Evolutionary conservation across 2,888 invertebrate genomes (phyloP).

Genomic region (Flexamia atlantica): DNA sequence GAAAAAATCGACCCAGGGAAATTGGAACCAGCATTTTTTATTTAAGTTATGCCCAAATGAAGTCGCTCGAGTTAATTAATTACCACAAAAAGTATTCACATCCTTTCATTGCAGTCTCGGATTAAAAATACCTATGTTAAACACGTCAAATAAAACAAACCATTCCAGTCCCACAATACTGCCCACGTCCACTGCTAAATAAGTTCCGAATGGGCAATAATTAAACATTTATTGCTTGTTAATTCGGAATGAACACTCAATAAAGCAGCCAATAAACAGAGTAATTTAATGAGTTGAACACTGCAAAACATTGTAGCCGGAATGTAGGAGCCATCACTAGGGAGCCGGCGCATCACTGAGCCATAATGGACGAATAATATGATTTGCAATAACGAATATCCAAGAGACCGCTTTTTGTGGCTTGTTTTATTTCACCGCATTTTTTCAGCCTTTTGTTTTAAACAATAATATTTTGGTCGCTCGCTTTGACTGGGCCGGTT

Average conservation of each 20-base stretch:
- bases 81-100: too few species aligned
- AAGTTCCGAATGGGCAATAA: background rate
- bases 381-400: background rate
- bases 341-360: slow-evolving; percentile 9
- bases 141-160: too few species aligned
- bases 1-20: too few species aligned
- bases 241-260: slow-evolving; percentile 25
- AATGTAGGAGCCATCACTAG: slow-evolving; percentile 2
- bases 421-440: background rate
- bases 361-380: slow-evolving; percentile 44
- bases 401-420: background rate
- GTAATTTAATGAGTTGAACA: slow-evolving; percentile 16
- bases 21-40: too few species aligned
- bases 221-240: slow-evolving; percentile 22
- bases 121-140: too few species aligned
- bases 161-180: too few species aligned
- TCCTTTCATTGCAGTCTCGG: too few species aligned
- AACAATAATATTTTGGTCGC: slow-evolving; percentile 5
- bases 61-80: too few species aligned
- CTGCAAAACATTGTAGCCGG: slow-evolving; percentile 16
- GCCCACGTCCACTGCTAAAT: background rate
- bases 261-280: slow-evolving; percentile 41
- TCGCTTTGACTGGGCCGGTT: background rate
- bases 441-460: slow-evolving; percentile 20
- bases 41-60: too few species aligned